Evolutionary conservation across 1,140 invertebrate species (phyloP).

Genomic region (Zaprionus vittiger): DNA sequence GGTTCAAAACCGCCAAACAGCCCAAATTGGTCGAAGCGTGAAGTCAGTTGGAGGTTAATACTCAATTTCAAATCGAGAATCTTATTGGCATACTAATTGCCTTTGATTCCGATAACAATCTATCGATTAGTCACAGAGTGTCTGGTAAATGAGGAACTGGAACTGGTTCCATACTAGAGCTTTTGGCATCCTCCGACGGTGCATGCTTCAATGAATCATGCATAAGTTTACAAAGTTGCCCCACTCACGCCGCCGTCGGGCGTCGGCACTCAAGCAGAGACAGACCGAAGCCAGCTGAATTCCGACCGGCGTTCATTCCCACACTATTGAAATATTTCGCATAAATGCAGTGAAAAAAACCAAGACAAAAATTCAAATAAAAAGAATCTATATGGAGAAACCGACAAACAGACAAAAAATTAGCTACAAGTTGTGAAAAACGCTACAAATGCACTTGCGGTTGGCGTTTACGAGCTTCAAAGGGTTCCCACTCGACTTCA

Average conservation of each 20-base stretch:
- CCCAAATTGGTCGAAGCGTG: slow-evolving; percentile 28
- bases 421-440: slow-evolving; percentile 79
- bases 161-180: not conserved
- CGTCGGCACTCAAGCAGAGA: slow-evolving; percentile 19
- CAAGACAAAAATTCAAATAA: slow-evolving; percentile 18
- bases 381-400: slow-evolving; percentile 50
- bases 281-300: slow-evolving; percentile 22
- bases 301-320: slow-evolving; percentile 67
- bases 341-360: slow-evolving; percentile 53
- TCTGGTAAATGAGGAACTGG: not conserved
- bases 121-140: slow-evolving; percentile 2
- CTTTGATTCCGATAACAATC: not conserved
- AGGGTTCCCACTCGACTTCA: slow-evolving; percentile 44
- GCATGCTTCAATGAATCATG: slow-evolving; percentile 42
- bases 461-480: slow-evolving; percentile 75
- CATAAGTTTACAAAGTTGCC: slow-evolving; percentile 41
- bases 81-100: slow-evolving; percentile 12
- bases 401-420: slow-evolving; percentile 75
- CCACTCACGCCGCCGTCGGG: slow-evolving; percentile 2
- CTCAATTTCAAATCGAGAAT: slow-evolving; percentile 12
- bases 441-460: slow-evolving; percentile 80
- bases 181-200: slow-evolving; percentile 17
- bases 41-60: slow-evolving; percentile 25
- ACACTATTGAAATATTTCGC: slow-evolving; percentile 71
- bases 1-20: slow-evolving; percentile 48